These are phyloP conservation scores for Eugnorisma glareosa DNA, from an alignment of 2,888 invertebrate species.

Conservation along the genomic window DNA sequence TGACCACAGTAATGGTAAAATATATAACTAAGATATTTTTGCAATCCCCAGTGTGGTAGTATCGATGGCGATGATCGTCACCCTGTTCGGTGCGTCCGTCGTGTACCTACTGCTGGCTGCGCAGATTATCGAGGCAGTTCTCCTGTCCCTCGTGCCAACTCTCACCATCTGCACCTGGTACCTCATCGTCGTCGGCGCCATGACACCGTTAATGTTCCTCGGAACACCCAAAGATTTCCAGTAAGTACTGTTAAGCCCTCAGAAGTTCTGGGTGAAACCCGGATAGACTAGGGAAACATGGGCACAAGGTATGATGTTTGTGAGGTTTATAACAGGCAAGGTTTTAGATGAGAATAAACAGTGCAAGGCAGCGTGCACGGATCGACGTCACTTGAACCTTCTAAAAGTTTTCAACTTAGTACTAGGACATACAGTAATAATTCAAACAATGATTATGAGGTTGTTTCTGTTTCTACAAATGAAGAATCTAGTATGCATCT, in stretches of 20 bases:
- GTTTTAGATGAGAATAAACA: background rate
- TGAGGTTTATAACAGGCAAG: background rate
- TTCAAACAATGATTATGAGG: background rate
- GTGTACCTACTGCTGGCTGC: constrained; percentile 92
- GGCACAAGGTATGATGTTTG: too few relatives aligned
- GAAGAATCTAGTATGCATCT: background rate
- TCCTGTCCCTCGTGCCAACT: constrained; percentile 85
- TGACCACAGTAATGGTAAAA: background rate
- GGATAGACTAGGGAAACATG: background rate
- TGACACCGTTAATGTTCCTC: constrained; percentile 92
- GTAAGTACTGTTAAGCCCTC: constrained; percentile 83
- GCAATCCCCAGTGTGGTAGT: constrained; percentile 85
- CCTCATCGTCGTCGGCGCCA: constrained; percentile 90
- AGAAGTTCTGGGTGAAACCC: background rate
- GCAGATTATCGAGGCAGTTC: constrained; percentile 91
- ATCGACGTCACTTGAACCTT: background rate
- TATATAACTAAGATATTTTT: background rate
- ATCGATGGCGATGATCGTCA: constrained; percentile 91
- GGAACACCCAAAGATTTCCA: constrained; percentile 94
- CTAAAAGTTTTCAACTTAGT: background rate
- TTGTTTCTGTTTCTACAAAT: background rate
- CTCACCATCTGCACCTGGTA: constrained; percentile 92
- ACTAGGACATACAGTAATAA: background rate
- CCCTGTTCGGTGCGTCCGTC: constrained; percentile 92
- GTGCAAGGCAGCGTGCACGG: too few relatives aligned